Percentiles rank a stretch among this genome's conserved stretches.
Evolutionary conservation across 1,140 invertebrate species (phyloP).

Genomic region (Matsumurasca onukii): DNA sequence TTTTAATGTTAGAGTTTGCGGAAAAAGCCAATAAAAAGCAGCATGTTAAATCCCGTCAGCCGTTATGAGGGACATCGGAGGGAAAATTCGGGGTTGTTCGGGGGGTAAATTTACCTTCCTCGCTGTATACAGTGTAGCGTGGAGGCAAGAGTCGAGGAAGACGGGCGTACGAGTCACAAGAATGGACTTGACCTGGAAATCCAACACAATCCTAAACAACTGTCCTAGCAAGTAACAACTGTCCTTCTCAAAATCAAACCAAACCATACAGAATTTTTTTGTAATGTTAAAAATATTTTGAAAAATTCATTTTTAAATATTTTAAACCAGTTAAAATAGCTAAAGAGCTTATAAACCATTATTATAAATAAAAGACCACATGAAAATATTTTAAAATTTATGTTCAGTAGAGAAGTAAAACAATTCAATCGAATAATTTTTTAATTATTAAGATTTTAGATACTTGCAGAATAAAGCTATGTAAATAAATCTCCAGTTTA

Average conservation of each 20-base stretch:
- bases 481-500: too few species aligned
- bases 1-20: too few species aligned
- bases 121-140: conserved; percentile 50
- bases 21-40: too few species aligned
- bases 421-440: too few species aligned
- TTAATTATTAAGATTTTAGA: too few species aligned
- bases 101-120: conserved; percentile 49
- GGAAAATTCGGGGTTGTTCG: neutral
- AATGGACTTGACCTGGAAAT: conserved; percentile 64
- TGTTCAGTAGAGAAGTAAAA: too few species aligned
- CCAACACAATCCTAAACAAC: conserved; percentile 1
- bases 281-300: neutral
- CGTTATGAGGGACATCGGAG: neutral
- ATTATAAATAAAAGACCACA: too few species aligned
- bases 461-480: too few species aligned
- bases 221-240: neutral
- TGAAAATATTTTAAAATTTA: too few species aligned
- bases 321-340: too few species aligned
- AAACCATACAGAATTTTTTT: neutral
- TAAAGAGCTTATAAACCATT: too few species aligned
- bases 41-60: neutral
- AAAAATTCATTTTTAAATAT: neutral
- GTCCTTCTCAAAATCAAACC: too few species aligned
- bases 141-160: conserved; percentile 53
- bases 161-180: conserved; percentile 53